Evolutionary conservation across 2,888 invertebrate species (phyloP), one percentile per base, ranked within the genome.

Genomic region (Acanthosepion lycidas): DNA sequence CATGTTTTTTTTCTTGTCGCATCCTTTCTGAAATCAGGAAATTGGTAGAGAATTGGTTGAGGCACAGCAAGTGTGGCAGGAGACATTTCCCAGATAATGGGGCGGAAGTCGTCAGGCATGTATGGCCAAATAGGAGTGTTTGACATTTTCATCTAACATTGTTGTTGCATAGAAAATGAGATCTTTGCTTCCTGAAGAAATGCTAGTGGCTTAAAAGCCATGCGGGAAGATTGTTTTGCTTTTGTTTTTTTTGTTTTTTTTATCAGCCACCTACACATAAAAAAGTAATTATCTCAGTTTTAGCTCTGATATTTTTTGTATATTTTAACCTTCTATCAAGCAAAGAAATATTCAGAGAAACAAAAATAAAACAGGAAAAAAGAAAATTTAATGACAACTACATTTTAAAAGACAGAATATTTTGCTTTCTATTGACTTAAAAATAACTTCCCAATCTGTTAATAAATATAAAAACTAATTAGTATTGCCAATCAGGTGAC

Each of bases 41-140:
- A 78, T 78, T 78, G n/a, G 78, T n/a, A 78, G 78, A n/a, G 78
- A 78, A 78, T 78, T 78, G 78, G 78, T 78, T 78, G n/a, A 78
- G n/a, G n/a, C 18, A 33, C 23, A 78, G 12, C 78, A 33, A 78
- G n/a, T n/a, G 33, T 78, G 78, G n/a, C 78, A 33, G 78, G 78
- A 78, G 78, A 78, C 78, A 78, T 78, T 78, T 78, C n/a, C 15
- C 5, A n/a, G 78, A 78, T 78, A 78, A 78, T 78, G 33, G 78
- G 15, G n/a, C n/a, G 33, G 78, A 78, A 78, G n/a, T 78, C 15
- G 78, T 78, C 78, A 78, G n/a, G n/a, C n/a, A 78, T 78, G 78
- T n/a, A 78, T n/a, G 78, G n/a, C 78, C n/a, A 78, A 78, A 78
- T 78, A n/a, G 78, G 33, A 78, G 78, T 78, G 15, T 78, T 33